These are phyloP conservation scores for Chironomus striatipennis DNA, from an alignment of 1,140 invertebrate species.

Conservation along the genomic window DNA sequence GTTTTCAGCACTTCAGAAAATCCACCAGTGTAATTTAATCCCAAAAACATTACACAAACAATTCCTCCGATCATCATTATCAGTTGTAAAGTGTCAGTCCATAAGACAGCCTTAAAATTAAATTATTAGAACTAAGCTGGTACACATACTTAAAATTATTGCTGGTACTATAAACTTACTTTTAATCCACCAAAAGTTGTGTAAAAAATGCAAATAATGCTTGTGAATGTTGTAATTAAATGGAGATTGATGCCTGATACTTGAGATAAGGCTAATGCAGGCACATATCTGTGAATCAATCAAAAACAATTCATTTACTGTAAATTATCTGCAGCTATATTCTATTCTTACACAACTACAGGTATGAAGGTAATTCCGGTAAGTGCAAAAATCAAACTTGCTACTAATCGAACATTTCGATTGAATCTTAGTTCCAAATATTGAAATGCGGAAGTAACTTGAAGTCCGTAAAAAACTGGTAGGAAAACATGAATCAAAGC, in stretches of 20 bases:
- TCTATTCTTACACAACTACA: constrained; percentile 43
- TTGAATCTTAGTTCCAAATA: constrained; percentile 63
- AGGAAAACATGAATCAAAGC: constrained; percentile 46
- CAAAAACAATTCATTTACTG: not conserved
- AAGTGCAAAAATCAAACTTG: constrained; percentile 55
- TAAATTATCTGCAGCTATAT: not conserved
- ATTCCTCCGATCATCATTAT: constrained; percentile 62
- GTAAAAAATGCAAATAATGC: constrained; percentile 70
- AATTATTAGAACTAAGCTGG: not conserved
- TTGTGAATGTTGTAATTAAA: constrained; percentile 56
- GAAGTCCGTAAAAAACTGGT: constrained; percentile 77
- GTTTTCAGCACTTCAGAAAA: constrained; percentile 42
- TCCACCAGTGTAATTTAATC: constrained; percentile 53
- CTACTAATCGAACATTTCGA: constrained; percentile 49
- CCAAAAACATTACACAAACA: constrained; percentile 54
- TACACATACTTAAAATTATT: not conserved
- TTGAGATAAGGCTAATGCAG: constrained; percentile 53
- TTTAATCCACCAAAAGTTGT: constrained; percentile 48
- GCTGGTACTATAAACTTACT: constrained; percentile 28
- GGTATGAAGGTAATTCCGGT: constrained; percentile 50
- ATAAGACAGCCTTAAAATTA: constrained; percentile 57
- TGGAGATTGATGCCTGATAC: constrained; percentile 61
- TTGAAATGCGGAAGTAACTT: constrained; percentile 47
- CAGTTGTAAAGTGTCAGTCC: constrained; percentile 64
- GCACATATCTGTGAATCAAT: constrained; percentile 43